These are phyloP conservation scores for Oceanites oceanicus DNA, from an alignment of 2,113 vertebrate species.

Conservation along the genomic window DNA sequence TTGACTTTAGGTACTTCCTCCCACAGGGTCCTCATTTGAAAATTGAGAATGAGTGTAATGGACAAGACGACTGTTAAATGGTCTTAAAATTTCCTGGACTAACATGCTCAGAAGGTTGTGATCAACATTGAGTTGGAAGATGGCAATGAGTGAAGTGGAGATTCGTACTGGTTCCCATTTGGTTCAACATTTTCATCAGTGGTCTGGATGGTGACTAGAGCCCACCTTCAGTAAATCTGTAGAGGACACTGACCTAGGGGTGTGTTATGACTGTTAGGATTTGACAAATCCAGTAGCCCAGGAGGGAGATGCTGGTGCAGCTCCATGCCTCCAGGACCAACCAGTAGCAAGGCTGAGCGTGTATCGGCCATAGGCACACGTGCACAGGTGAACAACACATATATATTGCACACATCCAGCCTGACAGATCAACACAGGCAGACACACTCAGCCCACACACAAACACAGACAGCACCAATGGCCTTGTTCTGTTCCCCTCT, in stretches of 20 bases:
- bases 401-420: too few species aligned
- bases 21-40: background rate
- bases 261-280: background rate
- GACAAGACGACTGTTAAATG: background rate
- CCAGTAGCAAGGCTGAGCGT: background rate
- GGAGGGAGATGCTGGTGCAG: background rate
- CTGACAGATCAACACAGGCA: fast-evolving
- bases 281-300: background rate
- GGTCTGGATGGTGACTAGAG: background rate
- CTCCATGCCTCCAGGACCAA: background rate
- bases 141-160: background rate
- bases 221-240: background rate
- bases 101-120: background rate
- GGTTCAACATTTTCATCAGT: background rate
- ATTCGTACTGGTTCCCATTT: background rate
- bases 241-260: background rate
- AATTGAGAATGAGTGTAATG: background rate
- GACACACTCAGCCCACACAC: background rate
- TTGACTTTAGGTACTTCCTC: background rate
- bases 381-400: fast-evolving
- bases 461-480: background rate
- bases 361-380: background rate
- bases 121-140: background rate
- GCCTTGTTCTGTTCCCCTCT: background rate
- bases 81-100: background rate